Evolutionary conservation across 2,888 invertebrate species (phyloP), one percentile per base, ranked within the genome.

Genomic region (Malacosoma neustria): DNA sequence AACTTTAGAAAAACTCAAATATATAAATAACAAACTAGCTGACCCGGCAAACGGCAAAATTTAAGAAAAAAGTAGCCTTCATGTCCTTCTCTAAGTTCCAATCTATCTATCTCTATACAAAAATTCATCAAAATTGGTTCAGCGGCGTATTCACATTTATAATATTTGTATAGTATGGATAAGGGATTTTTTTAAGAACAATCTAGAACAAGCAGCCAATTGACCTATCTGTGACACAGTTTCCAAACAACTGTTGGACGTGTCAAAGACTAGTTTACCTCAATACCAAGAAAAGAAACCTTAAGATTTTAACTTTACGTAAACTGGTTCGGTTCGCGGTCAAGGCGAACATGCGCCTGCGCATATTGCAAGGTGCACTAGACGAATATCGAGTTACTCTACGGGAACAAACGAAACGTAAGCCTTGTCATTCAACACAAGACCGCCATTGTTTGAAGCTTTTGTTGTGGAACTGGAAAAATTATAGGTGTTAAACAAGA

Each of bases 251-350:
- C 22, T 22, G 22, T 5, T 22, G 9, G 22, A 22, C 22, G 9
- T 7, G 22, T 9, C 5, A 22, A 7, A 22, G 22, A 22, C 22
- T 22, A 7, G 22, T 22, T 22, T 22, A 22, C 22, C 22, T 22
- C 22, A 9, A 22, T 22, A 22, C 9, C 22, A 22, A 22, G 22
- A 22, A 22, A 22, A 22, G 22, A 22, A 22, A 22, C 5, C 22
- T 22, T 22, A 22, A 3, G 22, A 22, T 2, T 35, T 30, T 35
- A 2, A 11, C 7, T 12, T 33, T 33, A 13, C 32, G 14, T 11
- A 14, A 57, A 55, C 62, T 41, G 55, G 62, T 59, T 52, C 41
- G 36, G 45, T 52, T 59, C 58, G 57, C 67, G 72, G 72, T 64
- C 72, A 72, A 72, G 72, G 72, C 64, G 43, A 72, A 41, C 64